phyloP scores from a whole-genome alignment of 1,140 invertebrate species.

The Holcopasites calliopsidis region DNA sequence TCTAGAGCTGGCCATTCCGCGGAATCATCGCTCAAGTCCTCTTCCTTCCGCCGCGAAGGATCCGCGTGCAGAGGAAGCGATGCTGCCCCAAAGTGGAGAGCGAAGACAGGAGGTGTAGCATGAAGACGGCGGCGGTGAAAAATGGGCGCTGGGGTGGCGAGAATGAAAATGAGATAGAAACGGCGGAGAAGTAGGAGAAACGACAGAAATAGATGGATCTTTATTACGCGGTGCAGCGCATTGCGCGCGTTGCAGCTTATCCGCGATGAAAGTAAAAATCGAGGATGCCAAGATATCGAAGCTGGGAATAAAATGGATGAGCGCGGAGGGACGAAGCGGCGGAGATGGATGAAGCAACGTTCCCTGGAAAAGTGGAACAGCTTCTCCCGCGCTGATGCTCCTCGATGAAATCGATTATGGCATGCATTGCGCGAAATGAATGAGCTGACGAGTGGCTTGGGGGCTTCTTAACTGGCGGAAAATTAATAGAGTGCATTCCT shows the following conservation, averaged over 20 bases:
- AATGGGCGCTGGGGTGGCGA: not conserved
- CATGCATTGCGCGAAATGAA: not conserved
- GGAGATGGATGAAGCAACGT: conserved; percentile 34
- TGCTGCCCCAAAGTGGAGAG: conserved; percentile 34
- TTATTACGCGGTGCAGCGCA: conserved; percentile 32
- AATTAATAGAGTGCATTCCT: not conserved
- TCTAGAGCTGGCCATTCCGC: conserved; percentile 48
- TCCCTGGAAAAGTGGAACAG: conserved; percentile 20
- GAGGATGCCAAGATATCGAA: conserved; percentile 38
- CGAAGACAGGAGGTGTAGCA: not conserved
- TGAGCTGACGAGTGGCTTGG: not conserved
- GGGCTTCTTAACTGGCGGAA: not conserved
- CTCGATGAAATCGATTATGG: conserved; percentile 11
- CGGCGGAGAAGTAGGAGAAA: conserved; percentile 23
- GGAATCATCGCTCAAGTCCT: conserved; percentile 59
- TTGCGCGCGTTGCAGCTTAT: conserved; percentile 17
- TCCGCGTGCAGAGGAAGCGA: conserved; percentile 16
- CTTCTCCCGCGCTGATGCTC: not conserved
- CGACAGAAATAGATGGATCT: conserved; percentile 46
- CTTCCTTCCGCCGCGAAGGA: conserved; percentile 11
- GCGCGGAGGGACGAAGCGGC: not conserved
- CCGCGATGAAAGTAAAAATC: conserved; percentile 32
- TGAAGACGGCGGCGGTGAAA: conserved; percentile 6
- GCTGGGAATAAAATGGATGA: conserved; percentile 24
- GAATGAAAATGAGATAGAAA: conserved; percentile 38